Conservation (phyloP, 2,888 invertebrate species). For the Creontiades dilutus region DNA sequence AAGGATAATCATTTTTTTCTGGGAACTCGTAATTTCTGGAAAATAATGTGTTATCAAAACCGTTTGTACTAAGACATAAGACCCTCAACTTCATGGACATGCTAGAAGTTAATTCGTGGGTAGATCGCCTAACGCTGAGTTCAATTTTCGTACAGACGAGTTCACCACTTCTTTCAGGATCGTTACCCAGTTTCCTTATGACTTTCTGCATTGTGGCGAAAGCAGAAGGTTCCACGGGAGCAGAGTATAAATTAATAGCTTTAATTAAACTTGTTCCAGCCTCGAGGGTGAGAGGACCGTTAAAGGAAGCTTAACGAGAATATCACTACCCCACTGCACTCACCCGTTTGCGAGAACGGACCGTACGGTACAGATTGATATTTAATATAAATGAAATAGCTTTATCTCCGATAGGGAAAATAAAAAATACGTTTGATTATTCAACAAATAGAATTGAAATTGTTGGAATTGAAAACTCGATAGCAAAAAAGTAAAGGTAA, state of each 20-base stretch:
- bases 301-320: slow-evolving; percentile 32
- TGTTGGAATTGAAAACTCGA: too few species aligned
- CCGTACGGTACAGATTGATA: not conserved
- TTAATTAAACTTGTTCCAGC: slow-evolving; percentile 26
- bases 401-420: not conserved
- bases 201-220: not conserved
- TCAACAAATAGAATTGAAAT: too few species aligned
- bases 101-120: too few species aligned
- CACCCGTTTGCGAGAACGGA: not conserved
- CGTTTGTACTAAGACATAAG: too few species aligned
- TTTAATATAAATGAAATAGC: not conserved
- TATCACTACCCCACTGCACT: slow-evolving; percentile 14
- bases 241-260: slow-evolving; percentile 20
- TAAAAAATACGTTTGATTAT: too few species aligned
- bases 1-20: too few species aligned
- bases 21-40: too few species aligned
- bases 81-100: too few species aligned
- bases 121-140: too few species aligned
- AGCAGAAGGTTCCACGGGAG: not conserved
- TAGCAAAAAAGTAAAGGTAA: too few species aligned
- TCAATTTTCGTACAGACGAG: too few species aligned
- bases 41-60: too few species aligned
- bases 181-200: not conserved
- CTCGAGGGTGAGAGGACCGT: not conserved
- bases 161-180: not conserved